Conservation (phyloP, 1,140 invertebrate species). For the Akabosia matsudoensis region DNA sequence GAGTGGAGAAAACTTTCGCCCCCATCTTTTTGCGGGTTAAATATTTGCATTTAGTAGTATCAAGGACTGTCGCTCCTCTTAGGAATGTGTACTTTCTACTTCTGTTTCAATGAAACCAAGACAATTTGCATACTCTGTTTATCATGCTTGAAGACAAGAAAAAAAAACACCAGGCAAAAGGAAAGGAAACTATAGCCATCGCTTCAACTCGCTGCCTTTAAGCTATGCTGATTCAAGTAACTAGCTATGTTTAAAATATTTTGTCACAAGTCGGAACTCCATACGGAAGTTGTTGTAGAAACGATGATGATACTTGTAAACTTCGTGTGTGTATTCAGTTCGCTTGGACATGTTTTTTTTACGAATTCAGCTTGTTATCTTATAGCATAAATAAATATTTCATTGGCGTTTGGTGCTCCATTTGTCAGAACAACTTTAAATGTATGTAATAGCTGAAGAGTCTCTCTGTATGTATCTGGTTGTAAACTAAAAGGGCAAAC, state of each 20-base stretch:
- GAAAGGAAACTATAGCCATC: too few species aligned
- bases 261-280: background rate
- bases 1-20: too few species aligned
- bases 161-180: too few species aligned
- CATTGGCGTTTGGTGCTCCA: background rate
- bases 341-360: too few species aligned
- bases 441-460: too few species aligned
- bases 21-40: background rate
- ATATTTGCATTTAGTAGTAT: constrained; percentile 10
- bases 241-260: background rate
- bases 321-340: background rate
- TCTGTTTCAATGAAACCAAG: too few species aligned
- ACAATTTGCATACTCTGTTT: too few species aligned
- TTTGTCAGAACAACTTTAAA: background rate
- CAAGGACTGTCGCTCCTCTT: too few species aligned
- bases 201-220: too few species aligned
- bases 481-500: background rate
- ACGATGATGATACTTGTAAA: background rate
- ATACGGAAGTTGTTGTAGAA: constrained; percentile 5
- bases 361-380: background rate
- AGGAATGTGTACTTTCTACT: too few species aligned
- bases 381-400: background rate
- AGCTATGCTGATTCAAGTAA: background rate
- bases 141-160: too few species aligned
- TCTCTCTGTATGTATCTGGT: background rate